phyloP scores from a whole-genome alignment of 2,113 vertebrate species.

The Marmota flaviventris region DNA sequence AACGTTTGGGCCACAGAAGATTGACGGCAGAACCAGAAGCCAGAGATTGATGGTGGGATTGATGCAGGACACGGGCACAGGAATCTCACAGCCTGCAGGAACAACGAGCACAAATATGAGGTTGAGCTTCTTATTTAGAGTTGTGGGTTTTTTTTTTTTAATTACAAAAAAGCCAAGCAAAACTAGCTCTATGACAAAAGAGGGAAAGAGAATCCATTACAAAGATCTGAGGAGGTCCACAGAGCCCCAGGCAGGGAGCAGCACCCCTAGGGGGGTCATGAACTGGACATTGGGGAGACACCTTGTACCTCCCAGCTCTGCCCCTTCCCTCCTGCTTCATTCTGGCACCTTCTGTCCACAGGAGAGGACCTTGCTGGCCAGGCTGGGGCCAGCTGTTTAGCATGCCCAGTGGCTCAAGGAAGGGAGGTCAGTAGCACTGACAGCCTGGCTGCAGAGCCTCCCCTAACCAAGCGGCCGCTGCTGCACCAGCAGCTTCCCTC shows the following conservation, averaged over 20 bases:
- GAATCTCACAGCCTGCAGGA: neutral
- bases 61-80: neutral
- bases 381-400: neutral
- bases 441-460: neutral
- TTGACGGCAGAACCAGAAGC: neutral
- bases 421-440: neutral
- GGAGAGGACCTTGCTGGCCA: neutral
- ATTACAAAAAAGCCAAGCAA: neutral
- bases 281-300: neutral
- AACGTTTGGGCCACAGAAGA: neutral
- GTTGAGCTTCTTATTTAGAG: neutral
- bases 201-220: neutral
- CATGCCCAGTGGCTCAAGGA: neutral
- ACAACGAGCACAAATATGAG: neutral
- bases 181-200: neutral
- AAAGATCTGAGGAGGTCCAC: neutral
- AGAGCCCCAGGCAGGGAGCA: neutral
- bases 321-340: neutral
- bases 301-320: neutral
- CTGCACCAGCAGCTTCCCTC: accelerated
- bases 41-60: neutral
- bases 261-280: neutral
- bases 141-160: neutral
- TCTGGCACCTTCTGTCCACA: neutral
- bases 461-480: too few relatives aligned